These are phyloP conservation scores for Rana temporaria DNA, from an alignment of 2,113 vertebrate genomes.

Conservation along the genomic window DNA sequence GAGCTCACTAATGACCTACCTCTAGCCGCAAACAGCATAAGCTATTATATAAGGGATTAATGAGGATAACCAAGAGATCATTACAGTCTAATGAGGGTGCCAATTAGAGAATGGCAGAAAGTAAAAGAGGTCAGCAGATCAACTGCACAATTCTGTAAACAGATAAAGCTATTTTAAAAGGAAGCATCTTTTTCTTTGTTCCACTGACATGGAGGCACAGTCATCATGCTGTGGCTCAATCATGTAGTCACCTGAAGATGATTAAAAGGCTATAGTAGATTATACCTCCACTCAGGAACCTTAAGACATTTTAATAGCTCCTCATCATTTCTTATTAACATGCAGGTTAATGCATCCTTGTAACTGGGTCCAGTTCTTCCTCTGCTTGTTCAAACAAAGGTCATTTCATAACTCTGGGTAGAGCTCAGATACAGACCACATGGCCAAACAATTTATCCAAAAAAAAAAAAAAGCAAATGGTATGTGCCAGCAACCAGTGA, in stretches of 20 bases:
- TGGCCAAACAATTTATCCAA: too few relatives aligned
- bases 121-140: constrained; percentile 26
- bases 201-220: neutral
- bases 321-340: too few relatives aligned
- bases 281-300: too few relatives aligned
- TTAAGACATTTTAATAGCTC: too few relatives aligned
- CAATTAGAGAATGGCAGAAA: constrained; percentile 32
- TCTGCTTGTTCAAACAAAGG: too few relatives aligned
- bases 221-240: neutral
- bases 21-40: constrained; percentile 4
- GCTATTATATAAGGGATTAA: constrained; percentile 29
- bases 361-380: too few relatives aligned
- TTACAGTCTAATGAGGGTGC: constrained; percentile 28
- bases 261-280: neutral
- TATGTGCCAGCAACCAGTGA: too few relatives aligned
- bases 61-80: constrained; percentile 38
- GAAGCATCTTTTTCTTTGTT: neutral
- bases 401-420: too few relatives aligned
- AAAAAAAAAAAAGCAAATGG: too few relatives aligned
- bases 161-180: constrained; percentile 10
- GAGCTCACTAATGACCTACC: neutral
- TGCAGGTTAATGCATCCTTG: too few relatives aligned
- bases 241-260: neutral
- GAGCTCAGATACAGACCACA: too few relatives aligned
- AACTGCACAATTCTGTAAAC: neutral